These are phyloP conservation scores for Gymnogyps californianus DNA, from an alignment of 2,113 vertebrate species.

Conservation along the genomic window DNA sequence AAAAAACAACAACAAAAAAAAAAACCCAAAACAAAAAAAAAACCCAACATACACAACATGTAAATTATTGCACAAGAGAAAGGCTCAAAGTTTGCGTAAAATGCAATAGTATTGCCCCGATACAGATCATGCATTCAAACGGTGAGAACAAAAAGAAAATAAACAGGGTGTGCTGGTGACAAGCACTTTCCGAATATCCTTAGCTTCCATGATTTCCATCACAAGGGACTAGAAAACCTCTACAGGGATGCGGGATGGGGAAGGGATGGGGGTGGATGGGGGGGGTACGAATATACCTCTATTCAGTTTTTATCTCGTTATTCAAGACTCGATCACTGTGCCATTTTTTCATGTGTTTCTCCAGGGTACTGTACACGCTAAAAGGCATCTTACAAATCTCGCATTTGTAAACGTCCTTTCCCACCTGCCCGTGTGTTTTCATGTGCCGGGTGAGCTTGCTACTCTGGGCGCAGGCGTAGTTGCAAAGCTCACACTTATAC, in stretches of 20 bases:
- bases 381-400: constrained; percentile 99
- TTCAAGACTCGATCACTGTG: constrained; percentile 99
- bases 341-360: constrained; percentile 99
- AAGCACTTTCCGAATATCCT: constrained; percentile 90
- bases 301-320: constrained; percentile 99
- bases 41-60: constrained; percentile 95
- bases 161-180: constrained; percentile 93
- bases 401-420: constrained; percentile 99
- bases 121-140: constrained; percentile 99
- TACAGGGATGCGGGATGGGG: constrained; percentile 78
- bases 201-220: constrained; percentile 88
- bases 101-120: constrained; percentile 99
- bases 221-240: constrained; percentile 92
- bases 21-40: neutral
- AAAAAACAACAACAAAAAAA: constrained; percentile 72
- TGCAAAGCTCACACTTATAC: constrained; percentile 99
- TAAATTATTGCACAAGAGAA: constrained; percentile 99
- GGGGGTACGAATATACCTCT: constrained; percentile 84
- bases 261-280: constrained; percentile 50
- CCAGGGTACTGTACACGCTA: constrained; percentile 99
- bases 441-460: constrained; percentile 99
- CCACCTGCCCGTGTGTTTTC: constrained; percentile 99
- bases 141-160: constrained; percentile 84
- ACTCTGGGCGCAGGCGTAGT: constrained; percentile 99
- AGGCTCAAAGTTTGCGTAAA: constrained; percentile 99